Evolutionary conservation across 2,113 vertebrate genomes (phyloP).

Genomic region (Psammodynastes pulverulentus): DNA sequence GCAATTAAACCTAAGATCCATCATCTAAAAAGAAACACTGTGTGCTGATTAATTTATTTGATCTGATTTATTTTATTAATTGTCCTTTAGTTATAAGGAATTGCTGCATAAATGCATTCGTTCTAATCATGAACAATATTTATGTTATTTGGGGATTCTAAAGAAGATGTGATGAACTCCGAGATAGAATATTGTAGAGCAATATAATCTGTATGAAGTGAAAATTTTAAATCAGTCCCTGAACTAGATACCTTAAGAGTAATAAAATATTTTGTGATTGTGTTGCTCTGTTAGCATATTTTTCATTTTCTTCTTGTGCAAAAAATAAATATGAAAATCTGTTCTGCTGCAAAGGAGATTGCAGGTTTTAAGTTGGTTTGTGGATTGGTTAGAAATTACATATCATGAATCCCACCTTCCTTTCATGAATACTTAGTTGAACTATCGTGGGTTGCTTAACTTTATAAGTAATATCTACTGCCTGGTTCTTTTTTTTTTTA

Average conservation of each 20-base stretch:
- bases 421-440: constrained; percentile 9
- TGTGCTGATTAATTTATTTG: constrained; percentile 1
- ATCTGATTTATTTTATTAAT: constrained; percentile 22
- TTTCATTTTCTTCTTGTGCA: constrained; percentile 38
- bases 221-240: constrained; percentile 33
- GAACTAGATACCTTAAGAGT: constrained; percentile 44
- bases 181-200: constrained; percentile 40
- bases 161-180: constrained; percentile 37
- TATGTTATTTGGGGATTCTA: constrained; percentile 46
- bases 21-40: not conserved
- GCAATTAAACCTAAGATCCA: not conserved
- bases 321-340: constrained; percentile 39
- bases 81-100: constrained; percentile 21
- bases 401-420: not conserved
- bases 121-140: constrained; percentile 32
- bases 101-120: not conserved
- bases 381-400: constrained; percentile 3
- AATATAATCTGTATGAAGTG: constrained; percentile 33
- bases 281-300: constrained; percentile 33
- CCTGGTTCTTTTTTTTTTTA: not conserved
- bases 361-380: constrained; percentile 9
- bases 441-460: not conserved
- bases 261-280: constrained; percentile 47
- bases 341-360: constrained; percentile 6
- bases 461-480: constrained; percentile 7